phyloP scores from a whole-genome alignment of 2,888 invertebrate species.

The Glyphotaelius pellucidus region DNA sequence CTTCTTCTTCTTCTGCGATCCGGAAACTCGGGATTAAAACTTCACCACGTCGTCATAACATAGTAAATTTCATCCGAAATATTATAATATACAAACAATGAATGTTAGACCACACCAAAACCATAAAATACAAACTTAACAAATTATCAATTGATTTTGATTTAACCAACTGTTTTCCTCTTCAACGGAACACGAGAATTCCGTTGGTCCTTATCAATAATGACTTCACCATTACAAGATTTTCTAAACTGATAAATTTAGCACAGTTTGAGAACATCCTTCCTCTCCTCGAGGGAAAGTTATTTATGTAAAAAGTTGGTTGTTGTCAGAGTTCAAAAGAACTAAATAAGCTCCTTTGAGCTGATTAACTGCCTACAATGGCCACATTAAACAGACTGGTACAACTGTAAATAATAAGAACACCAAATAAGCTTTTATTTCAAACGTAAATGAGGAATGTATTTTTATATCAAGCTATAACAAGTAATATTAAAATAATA shows the following conservation, averaged over 20 bases:
- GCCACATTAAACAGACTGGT: neutral
- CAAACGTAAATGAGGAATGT: neutral
- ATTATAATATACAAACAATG: neutral
- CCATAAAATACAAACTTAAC: neutral
- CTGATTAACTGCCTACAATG: neutral
- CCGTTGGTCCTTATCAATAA: neutral
- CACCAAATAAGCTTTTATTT: neutral
- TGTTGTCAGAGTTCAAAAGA: slow-evolving; percentile 2
- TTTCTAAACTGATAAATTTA: neutral
- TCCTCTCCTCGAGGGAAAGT: neutral
- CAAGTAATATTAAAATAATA: neutral
- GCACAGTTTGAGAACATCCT: neutral
- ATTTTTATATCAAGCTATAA: neutral
- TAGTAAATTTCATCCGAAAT: neutral
- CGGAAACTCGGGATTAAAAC: neutral
- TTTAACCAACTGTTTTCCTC: neutral
- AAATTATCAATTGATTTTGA: neutral
- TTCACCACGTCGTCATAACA: neutral
- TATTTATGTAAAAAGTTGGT: neutral
- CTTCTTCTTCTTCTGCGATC: slow-evolving; percentile 6
- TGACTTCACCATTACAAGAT: neutral
- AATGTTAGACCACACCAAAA: neutral
- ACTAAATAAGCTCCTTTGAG: neutral
- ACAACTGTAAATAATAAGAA: neutral
- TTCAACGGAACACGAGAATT: neutral